phyloP scores from a whole-genome alignment of 2,797 vertebrate genomes.

The Dallia pectoralis region DNA sequence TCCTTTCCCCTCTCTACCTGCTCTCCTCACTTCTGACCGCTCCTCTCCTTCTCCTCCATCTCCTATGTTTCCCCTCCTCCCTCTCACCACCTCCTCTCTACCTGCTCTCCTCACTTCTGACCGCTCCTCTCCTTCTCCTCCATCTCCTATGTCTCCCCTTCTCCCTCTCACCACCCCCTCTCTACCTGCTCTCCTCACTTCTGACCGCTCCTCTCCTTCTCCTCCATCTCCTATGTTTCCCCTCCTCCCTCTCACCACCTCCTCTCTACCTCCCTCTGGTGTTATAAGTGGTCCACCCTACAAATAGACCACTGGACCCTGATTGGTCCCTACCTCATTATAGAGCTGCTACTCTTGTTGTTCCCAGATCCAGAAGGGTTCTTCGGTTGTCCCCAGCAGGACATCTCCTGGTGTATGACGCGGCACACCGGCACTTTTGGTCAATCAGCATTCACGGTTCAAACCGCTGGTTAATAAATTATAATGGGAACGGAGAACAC shows the following conservation, averaged over 20 bases:
- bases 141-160: too few relatives aligned
- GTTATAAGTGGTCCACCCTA: background rate
- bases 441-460: too few relatives aligned
- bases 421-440: too few relatives aligned
- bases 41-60: background rate
- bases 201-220: too few relatives aligned
- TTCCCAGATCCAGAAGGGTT: background rate
- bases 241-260: background rate
- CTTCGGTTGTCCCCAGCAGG: too few relatives aligned
- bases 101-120: constrained; percentile 30
- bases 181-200: background rate
- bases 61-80: background rate
- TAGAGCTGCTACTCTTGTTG: background rate
- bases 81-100: background rate
- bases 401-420: too few relatives aligned
- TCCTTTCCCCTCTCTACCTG: background rate
- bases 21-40: background rate
- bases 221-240: background rate
- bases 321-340: background rate
- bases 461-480: too few relatives aligned
- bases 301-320: background rate
- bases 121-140: background rate
- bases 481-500: background rate
- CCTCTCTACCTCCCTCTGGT: background rate
- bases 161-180: too few relatives aligned